A percentile compares a stretch with the other conserved stretches of the same genome.
phyloP scores from a whole-genome alignment of 2,113 vertebrate species.

The Oriolus oriolus region DNA sequence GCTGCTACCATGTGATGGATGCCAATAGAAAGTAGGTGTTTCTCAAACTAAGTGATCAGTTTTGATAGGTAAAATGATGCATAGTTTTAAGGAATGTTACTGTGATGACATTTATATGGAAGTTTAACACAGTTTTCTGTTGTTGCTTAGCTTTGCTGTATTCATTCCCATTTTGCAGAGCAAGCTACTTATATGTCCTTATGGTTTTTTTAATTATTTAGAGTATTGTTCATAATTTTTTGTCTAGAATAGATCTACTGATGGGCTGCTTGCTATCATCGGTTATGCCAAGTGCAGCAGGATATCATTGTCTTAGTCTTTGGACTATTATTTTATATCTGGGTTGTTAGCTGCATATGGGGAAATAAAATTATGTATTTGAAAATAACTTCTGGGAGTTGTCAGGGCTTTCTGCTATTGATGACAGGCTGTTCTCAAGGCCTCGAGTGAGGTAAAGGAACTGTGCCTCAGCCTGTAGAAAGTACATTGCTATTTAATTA shows the following conservation, averaged over 20 bases:
- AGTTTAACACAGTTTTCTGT: background rate
- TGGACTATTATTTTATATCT: background rate
- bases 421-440: background rate
- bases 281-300: background rate
- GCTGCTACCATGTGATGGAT: background rate
- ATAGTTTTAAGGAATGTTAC: background rate
- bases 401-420: background rate
- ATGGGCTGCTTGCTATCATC: background rate
- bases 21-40: background rate
- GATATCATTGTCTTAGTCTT: background rate
- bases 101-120: background rate
- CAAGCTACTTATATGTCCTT: background rate
- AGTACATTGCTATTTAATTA: background rate
- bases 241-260: background rate
- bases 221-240: background rate
- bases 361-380: background rate
- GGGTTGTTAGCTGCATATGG: background rate
- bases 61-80: background rate
- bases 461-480: background rate
- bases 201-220: background rate
- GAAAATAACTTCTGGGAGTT: background rate
- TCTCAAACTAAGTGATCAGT: background rate
- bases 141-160: background rate
- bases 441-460: background rate
- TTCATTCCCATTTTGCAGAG: background rate